phyloP scores from a whole-genome alignment of 2,113 vertebrate species.

The Lepus europaeus region DNA sequence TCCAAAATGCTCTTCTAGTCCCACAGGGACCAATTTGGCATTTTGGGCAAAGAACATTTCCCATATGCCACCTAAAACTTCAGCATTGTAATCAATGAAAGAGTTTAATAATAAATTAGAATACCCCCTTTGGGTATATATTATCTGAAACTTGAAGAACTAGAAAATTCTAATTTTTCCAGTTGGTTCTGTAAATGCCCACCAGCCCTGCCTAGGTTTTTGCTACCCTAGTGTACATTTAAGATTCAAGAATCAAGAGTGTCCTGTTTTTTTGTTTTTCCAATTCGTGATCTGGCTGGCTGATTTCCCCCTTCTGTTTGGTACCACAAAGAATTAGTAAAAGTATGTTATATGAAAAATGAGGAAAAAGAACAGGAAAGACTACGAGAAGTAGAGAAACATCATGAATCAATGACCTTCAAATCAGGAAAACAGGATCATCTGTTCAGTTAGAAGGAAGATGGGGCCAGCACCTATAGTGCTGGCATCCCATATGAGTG shows the following conservation, averaged over 20 bases:
- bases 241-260: slow-evolving; percentile 1
- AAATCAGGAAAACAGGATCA: background rate
- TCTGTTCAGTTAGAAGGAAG: slow-evolving; percentile 11
- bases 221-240: background rate
- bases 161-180: slow-evolving; percentile 16
- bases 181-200: slow-evolving; percentile 3
- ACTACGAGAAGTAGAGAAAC: slow-evolving; percentile 1
- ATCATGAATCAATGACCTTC: background rate
- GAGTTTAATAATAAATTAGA: slow-evolving; percentile 35
- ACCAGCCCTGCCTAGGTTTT: background rate
- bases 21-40: slow-evolving; percentile 45
- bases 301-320: background rate
- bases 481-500: no score
- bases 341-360: slow-evolving; percentile 1
- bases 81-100: slow-evolving; percentile 12
- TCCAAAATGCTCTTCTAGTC: slow-evolving; percentile 34
- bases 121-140: background rate
- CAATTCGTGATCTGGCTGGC: background rate
- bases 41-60: background rate
- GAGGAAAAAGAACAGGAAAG: slow-evolving; percentile 34
- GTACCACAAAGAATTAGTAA: slow-evolving; percentile 22
- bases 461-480: no score
- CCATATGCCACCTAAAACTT: background rate
- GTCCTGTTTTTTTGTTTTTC: background rate
- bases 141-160: slow-evolving; percentile 53